Evolutionary conservation across 2,113 vertebrate species (phyloP).

Genomic region (Notarius quadriscutis): DNA sequence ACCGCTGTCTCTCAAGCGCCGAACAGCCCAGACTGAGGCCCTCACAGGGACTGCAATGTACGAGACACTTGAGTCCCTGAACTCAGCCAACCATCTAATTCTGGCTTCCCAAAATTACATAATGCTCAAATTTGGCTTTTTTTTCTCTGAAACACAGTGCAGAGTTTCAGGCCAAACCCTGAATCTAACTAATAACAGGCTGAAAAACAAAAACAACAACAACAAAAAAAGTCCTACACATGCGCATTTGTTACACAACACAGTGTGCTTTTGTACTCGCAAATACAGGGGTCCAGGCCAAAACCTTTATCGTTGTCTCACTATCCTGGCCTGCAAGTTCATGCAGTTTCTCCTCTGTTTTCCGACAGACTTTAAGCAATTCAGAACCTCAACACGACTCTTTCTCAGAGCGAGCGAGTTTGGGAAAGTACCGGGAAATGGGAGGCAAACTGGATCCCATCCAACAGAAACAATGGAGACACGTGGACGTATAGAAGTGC

Average conservation of each 20-base stretch:
- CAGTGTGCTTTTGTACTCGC: conserved; percentile 47
- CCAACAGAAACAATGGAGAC: conserved; percentile 46
- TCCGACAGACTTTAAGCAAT: conserved; percentile 17
- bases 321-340: conserved; percentile 24
- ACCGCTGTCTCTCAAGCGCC: conserved; percentile 26
- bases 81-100: conserved; percentile 18
- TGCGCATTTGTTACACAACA: conserved; percentile 8
- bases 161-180: conserved; percentile 21
- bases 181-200: conserved; percentile 29
- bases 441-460: conserved; percentile 28
- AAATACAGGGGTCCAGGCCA: conserved; percentile 27
- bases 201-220: conserved; percentile 28
- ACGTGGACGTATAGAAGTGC: conserved; percentile 23
- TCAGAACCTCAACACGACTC: conserved; percentile 9
- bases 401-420: conserved; percentile 22
- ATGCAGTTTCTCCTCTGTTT: conserved; percentile 19
- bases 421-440: conserved; percentile 52
- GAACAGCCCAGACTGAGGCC: conserved; percentile 28
- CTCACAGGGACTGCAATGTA: conserved; percentile 26
- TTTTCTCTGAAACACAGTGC: neutral
- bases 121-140: conserved; percentile 17
- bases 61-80: conserved; percentile 7
- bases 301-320: conserved; percentile 27
- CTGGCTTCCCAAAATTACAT: conserved; percentile 43
- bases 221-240: neutral